These are phyloP conservation scores for Spisula solida DNA, from an alignment of 2,888 invertebrate genomes.

Conservation along the genomic window DNA sequence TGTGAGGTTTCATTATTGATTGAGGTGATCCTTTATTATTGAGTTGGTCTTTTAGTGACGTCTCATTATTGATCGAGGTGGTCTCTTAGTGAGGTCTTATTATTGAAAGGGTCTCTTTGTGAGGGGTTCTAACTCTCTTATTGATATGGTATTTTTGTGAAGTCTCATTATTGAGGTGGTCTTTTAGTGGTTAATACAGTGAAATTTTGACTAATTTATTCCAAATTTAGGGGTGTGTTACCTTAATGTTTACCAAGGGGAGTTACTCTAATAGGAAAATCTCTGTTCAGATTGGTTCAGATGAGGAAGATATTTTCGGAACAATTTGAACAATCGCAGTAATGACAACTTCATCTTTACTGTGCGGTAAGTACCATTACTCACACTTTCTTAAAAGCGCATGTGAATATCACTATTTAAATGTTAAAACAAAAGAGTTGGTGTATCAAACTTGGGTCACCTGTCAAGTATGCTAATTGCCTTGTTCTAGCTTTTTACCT, in stretches of 20 bases:
- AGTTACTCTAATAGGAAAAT: background rate
- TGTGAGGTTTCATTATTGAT: too few relatives aligned
- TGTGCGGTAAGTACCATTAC: background rate
- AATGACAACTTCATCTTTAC: background rate
- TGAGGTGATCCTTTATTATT: too few relatives aligned
- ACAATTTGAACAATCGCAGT: background rate
- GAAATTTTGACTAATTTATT: too few relatives aligned
- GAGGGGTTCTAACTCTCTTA: too few relatives aligned
- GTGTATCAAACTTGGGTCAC: background rate
- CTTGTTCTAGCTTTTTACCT: background rate
- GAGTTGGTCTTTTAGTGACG: too few relatives aligned
- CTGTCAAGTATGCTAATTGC: background rate
- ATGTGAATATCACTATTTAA: background rate
- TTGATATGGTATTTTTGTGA: too few relatives aligned
- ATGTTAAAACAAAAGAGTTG: background rate
- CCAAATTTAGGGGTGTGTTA: background rate
- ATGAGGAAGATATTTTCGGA: background rate
- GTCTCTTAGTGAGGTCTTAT: too few relatives aligned
- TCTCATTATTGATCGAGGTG: too few relatives aligned
- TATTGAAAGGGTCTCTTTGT: too few relatives aligned
- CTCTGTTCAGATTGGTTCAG: background rate
- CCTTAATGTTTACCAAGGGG: conserved; percentile 5
- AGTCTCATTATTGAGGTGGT: too few relatives aligned
- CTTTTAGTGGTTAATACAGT: too few relatives aligned
- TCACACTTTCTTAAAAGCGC: background rate